Conservation (phyloP, 1,140 invertebrate species). For the Bacillus rossius region DNA sequence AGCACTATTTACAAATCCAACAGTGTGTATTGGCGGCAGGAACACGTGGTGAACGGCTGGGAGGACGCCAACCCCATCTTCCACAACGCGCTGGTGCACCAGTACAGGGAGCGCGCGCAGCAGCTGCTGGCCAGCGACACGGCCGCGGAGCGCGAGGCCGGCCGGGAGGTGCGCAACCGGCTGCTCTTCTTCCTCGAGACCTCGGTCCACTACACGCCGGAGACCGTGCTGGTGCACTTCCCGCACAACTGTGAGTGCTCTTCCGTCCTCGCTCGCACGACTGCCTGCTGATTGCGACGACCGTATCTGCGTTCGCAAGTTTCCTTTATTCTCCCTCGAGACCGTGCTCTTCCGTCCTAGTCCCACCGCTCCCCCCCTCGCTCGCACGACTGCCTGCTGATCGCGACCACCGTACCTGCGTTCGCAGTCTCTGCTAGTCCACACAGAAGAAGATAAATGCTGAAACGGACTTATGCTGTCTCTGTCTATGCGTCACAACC, state of each 20-base stretch:
- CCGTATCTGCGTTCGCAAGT: neutral
- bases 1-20: too few relatives aligned
- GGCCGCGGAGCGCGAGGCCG: constrained; percentile 53
- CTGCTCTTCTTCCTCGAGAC: constrained; percentile 78
- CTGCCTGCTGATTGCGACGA: too few relatives aligned
- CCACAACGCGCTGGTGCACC: constrained; percentile 86
- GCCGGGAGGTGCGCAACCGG: constrained; percentile 63
- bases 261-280: too few relatives aligned
- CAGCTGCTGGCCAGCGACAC: constrained; percentile 49
- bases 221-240: constrained; percentile 83
- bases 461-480: too few relatives aligned
- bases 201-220: constrained; percentile 78
- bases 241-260: constrained; percentile 65
- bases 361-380: too few relatives aligned
- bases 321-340: neutral
- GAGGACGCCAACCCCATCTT: constrained; percentile 79
- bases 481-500: too few relatives aligned
- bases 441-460: too few relatives aligned
- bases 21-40: constrained; percentile 49
- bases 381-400: too few relatives aligned
- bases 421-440: too few relatives aligned
- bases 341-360: too few relatives aligned
- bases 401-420: too few relatives aligned
- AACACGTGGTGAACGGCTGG: constrained; percentile 90
- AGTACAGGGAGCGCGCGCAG: constrained; percentile 67